Evolutionary conservation across 2,113 vertebrate genomes (phyloP).

Genomic region (Coracopsis vasa): DNA sequence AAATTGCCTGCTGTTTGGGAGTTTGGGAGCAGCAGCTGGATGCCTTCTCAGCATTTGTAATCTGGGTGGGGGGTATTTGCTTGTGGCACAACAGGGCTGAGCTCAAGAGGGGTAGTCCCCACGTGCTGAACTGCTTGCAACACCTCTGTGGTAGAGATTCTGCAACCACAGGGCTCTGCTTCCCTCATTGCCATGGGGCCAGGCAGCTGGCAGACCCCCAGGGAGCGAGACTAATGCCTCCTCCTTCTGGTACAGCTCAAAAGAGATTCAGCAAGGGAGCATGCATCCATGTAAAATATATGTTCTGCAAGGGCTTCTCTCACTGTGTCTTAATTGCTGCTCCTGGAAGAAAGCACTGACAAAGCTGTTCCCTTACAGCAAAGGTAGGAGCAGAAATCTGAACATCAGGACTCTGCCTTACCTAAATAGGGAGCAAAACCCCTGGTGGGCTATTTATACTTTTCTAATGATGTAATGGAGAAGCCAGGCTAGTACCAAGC

Average conservation of each 20-base stretch:
- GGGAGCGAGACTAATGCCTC: not conserved
- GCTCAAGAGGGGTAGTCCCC: not conserved
- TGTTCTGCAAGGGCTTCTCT: not conserved
- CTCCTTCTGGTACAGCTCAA: not conserved
- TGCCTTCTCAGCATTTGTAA: not conserved
- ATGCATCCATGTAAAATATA: fast-evolving
- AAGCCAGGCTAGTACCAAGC: not conserved
- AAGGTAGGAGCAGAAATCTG: not conserved
- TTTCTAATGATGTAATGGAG: not conserved
- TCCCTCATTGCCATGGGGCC: not conserved
- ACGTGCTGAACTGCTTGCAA: not conserved
- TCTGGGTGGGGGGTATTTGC: not conserved
- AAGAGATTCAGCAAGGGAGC: not conserved
- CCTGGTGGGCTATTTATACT: not conserved
- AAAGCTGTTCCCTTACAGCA: fast-evolving
- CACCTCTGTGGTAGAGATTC: not conserved
- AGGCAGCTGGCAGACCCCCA: not conserved
- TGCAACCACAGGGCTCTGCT: not conserved
- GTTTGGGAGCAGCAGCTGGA: not conserved
- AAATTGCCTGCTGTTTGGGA: not conserved
- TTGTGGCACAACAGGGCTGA: fast-evolving
- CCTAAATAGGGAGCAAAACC: not conserved
- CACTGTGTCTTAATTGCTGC: not conserved
- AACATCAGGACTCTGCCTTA: not conserved
- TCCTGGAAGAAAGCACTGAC: not conserved